phyloP scores from a whole-genome alignment of 2,113 vertebrate species.

The Entomyzon cyanotis region DNA sequence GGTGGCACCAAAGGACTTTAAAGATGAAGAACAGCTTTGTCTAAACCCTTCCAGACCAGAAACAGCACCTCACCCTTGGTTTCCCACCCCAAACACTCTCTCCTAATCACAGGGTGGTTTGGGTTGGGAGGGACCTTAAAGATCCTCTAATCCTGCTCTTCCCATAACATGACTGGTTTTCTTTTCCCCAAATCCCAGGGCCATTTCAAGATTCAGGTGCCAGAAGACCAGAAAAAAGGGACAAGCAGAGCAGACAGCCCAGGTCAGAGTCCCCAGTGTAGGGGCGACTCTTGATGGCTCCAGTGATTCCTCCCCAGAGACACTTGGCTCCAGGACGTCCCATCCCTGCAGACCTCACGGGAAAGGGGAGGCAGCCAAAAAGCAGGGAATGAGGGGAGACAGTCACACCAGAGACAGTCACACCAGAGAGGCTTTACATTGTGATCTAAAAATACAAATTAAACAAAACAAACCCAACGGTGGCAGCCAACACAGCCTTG shows the following conservation, averaged over 20 bases:
- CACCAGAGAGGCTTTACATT: neutral
- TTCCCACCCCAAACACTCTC: neutral
- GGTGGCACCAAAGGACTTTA: neutral
- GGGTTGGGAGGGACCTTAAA: neutral
- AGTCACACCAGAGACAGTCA: neutral
- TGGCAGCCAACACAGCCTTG: neutral
- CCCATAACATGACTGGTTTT: rapidly evolving
- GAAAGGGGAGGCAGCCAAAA: neutral
- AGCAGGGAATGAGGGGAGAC: neutral
- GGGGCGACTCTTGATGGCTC: neutral
- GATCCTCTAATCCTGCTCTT: neutral
- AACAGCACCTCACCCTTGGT: neutral
- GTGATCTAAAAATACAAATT: conserved; percentile 4
- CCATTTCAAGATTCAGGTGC: neutral
- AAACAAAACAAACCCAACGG: neutral
- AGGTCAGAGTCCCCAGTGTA: neutral
- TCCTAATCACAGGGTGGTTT: neutral
- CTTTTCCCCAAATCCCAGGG: neutral
- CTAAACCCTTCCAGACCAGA: neutral
- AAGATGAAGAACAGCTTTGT: neutral
- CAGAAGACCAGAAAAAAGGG: neutral
- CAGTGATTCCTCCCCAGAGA: neutral
- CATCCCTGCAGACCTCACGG: neutral
- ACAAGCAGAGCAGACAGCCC: neutral
- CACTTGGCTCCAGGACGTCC: neutral